phyloP scores from a whole-genome alignment of 2,113 vertebrate species.

The Empidonax alnorum region DNA sequence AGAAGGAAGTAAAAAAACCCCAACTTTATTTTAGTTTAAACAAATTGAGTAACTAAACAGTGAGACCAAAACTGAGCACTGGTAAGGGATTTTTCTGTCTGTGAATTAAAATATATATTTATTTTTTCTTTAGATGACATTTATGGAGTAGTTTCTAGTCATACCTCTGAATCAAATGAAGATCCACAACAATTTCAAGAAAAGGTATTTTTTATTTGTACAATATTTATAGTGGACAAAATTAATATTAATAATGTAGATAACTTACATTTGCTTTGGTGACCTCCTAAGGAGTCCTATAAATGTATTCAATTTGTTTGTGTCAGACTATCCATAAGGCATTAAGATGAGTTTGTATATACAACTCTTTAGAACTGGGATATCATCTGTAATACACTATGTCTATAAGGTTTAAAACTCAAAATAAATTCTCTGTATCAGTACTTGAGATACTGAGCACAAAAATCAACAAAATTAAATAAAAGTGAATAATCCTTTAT shows the following conservation, averaged over 20 bases:
- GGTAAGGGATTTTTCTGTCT: background rate
- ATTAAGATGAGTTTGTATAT: background rate
- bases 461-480: background rate
- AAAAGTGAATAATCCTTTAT: background rate
- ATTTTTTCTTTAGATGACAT: slow-evolving; percentile 35
- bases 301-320: background rate
- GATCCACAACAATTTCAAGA: slow-evolving; percentile 66
- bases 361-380: background rate
- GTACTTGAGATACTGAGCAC: background rate
- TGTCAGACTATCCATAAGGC: background rate
- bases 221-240: background rate
- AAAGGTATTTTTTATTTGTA: slow-evolving; percentile 69
- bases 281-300: background rate
- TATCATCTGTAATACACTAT: background rate
- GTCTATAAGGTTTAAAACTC: background rate
- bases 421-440: background rate
- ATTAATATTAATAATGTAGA: background rate
- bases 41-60: background rate
- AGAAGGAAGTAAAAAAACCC: background rate
- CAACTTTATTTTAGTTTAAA: background rate
- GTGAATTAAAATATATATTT: background rate
- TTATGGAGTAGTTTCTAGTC: slow-evolving; percentile 34
- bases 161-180: slow-evolving; percentile 56
- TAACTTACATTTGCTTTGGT: background rate
- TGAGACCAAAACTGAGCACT: background rate